These are phyloP conservation scores for Microvelia longipes DNA, from an alignment of 1,140 invertebrate genomes.

Conservation along the genomic window DNA sequence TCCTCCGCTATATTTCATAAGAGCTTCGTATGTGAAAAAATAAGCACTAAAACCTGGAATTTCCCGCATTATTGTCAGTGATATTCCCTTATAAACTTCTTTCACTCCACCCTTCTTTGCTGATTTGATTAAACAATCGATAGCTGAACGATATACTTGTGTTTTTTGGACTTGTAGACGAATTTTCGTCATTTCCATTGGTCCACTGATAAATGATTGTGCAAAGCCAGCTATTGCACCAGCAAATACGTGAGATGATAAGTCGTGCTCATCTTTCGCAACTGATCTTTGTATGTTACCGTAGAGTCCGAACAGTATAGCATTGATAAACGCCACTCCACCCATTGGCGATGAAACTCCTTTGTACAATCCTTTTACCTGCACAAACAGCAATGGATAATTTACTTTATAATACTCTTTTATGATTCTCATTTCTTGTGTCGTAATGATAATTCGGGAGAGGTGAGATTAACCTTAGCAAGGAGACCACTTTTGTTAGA, in stretches of 20 bases:
- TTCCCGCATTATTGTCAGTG: conserved; percentile 58
- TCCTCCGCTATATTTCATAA: conserved; percentile 34
- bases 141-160: conserved; percentile 35
- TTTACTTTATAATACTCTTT: background rate
- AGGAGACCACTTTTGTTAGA: no score
- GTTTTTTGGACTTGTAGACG: conserved; percentile 47
- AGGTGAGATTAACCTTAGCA: no score
- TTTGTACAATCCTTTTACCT: conserved; percentile 52
- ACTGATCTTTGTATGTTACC: conserved; percentile 51
- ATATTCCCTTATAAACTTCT: conserved; percentile 58
- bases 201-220: conserved; percentile 65
- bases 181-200: conserved; percentile 77
- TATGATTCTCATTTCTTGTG: no score
- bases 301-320: conserved; percentile 82
- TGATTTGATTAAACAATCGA: conserved; percentile 48
- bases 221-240: conserved; percentile 55
- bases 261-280: conserved; percentile 37
- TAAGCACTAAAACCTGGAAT: conserved; percentile 55
- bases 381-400: background rate
- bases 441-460: no score
- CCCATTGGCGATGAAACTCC: conserved; percentile 74
- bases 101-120: conserved; percentile 42
- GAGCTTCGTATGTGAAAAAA: conserved; percentile 56
- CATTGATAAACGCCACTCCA: conserved; percentile 72
- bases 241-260: conserved; percentile 51